Percentiles rank a stretch among this genome's conserved stretches.
Evolutionary conservation across 2,797 vertebrate genomes (phyloP).

Genomic region (Tiaroga cobitis): DNA sequence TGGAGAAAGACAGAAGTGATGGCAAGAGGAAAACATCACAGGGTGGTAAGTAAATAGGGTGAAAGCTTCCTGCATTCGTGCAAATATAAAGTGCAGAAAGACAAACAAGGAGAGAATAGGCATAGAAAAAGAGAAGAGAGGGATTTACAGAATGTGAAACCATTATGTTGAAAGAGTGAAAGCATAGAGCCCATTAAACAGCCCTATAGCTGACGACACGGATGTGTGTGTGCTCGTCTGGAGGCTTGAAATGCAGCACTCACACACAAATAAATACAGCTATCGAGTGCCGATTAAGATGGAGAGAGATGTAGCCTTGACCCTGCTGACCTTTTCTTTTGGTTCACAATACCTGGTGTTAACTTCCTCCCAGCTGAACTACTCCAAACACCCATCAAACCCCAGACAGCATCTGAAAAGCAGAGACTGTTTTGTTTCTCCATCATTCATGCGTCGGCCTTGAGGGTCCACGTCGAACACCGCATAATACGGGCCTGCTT

Average conservation of each 20-base stretch:
- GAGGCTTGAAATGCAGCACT: not conserved
- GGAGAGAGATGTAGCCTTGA: slow-evolving; percentile 44
- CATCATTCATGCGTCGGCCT: slow-evolving; percentile 18
- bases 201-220: not conserved
- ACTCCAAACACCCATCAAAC: slow-evolving; percentile 20
- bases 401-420: slow-evolving; percentile 22
- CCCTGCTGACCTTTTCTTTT: slow-evolving; percentile 35
- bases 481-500: not conserved
- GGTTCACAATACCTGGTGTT: slow-evolving; percentile 37
- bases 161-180: slow-evolving; percentile 54
- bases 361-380: slow-evolving; percentile 32
- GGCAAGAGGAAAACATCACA: slow-evolving; percentile 7
- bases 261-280: not conserved
- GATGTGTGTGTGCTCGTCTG: not conserved
- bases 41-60: not conserved
- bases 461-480: slow-evolving; percentile 21
- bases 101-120: slow-evolving; percentile 14
- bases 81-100: slow-evolving; percentile 22
- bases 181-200: slow-evolving; percentile 56
- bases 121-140: slow-evolving; percentile 19
- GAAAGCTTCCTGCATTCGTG: slow-evolving; percentile 7
- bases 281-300: not conserved
- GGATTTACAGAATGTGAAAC: slow-evolving; percentile 50
- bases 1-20: not conserved
- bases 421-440: slow-evolving; percentile 22